These are phyloP conservation scores for Antechinus stuartii DNA, from an alignment of 2,113 vertebrate species.

Conservation along the genomic window DNA sequence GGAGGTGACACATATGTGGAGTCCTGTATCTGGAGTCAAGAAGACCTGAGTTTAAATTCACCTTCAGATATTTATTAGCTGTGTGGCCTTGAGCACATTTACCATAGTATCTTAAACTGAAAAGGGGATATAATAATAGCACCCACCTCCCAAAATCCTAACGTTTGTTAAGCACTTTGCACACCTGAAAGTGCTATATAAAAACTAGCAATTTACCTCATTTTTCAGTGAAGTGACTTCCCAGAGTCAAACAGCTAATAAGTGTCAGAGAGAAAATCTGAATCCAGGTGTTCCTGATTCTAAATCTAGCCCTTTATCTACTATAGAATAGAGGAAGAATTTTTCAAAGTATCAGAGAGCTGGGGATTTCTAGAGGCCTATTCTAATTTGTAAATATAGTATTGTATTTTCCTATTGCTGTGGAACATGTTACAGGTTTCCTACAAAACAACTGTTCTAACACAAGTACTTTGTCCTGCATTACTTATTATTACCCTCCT, in stretches of 20 bases:
- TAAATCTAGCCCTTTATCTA: too few relatives aligned
- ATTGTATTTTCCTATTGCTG: not conserved
- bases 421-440: not conserved
- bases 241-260: not conserved
- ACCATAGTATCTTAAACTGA: not conserved
- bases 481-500: conserved; percentile 8
- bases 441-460: not conserved
- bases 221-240: not conserved
- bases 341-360: not conserved
- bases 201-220: too few relatives aligned
- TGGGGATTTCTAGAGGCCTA: conserved; percentile 4
- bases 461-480: not conserved
- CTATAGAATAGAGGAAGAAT: not conserved
- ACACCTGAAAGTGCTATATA: too few relatives aligned
- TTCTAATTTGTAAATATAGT: conserved; percentile 2
- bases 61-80: not conserved
- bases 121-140: not conserved
- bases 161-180: too few relatives aligned
- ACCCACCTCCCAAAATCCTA: not conserved
- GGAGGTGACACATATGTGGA: not conserved
- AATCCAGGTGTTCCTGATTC: not conserved
- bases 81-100: not conserved
- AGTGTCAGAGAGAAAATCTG: not conserved
- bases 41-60: not conserved
- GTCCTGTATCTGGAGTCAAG: not conserved